Percentiles rank a stretch among this genome's conserved stretches.
phyloP scores from a whole-genome alignment of 1,140 invertebrate genomes.

The Teleogryllus occipitalis region DNA sequence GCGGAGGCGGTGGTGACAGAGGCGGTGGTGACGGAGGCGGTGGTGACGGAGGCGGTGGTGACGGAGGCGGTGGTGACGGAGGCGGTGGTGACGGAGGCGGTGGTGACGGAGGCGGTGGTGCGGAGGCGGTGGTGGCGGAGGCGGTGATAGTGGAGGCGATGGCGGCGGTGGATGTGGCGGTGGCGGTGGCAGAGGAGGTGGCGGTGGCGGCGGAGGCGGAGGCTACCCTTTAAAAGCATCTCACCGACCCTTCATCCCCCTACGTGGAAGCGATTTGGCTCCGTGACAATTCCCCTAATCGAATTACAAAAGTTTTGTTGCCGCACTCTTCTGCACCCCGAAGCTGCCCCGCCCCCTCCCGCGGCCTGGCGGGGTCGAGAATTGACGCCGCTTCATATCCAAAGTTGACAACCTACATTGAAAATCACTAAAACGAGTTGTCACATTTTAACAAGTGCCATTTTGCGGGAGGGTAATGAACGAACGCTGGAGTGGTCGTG shows the following conservation, averaged over 20 bases:
- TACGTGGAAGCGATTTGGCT: neutral
- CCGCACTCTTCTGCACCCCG: neutral
- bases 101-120: too few relatives aligned
- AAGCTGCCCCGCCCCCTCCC: neutral
- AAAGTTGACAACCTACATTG: neutral
- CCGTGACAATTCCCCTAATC: constrained; percentile 3
- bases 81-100: too few relatives aligned
- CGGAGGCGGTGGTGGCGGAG: too few relatives aligned
- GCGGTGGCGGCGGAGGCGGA: too few relatives aligned
- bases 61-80: too few relatives aligned
- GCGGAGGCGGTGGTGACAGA: too few relatives aligned
- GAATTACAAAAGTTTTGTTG: constrained; percentile 1
- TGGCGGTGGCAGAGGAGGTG: too few relatives aligned
- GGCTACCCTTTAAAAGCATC: neutral
- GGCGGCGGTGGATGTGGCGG: too few relatives aligned
- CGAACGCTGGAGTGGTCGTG: neutral
- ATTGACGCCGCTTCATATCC: neutral
- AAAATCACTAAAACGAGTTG: constrained; percentile 5
- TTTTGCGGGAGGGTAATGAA: neutral
- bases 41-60: too few relatives aligned
- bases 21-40: too few relatives aligned
- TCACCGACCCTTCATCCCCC: neutral
- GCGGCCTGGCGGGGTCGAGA: neutral
- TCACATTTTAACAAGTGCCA: neutral
- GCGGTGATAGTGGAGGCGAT: too few relatives aligned